A percentile compares a stretch with the other conserved stretches of the same genome.
These are phyloP conservation scores for Cyrtonyx montezumae DNA, from an alignment of 2,113 vertebrate genomes.

Conservation along the genomic window DNA sequence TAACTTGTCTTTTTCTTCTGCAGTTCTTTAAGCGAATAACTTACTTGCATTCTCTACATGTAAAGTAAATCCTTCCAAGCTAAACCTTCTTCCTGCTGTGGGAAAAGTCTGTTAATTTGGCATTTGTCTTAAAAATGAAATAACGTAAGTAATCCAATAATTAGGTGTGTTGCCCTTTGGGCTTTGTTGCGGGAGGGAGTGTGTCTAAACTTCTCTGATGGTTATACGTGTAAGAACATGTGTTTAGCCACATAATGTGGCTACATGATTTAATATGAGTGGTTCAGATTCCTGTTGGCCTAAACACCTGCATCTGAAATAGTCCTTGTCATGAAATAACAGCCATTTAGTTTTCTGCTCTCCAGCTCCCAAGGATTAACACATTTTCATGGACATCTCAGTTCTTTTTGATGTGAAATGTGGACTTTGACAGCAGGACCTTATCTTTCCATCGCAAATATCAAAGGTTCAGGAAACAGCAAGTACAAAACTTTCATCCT, in stretches of 20 bases:
- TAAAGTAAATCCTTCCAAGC: background rate
- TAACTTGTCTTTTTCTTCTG: background rate
- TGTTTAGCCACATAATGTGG: background rate
- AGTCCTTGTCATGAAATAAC: background rate
- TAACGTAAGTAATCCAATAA: background rate
- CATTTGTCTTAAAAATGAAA: background rate
- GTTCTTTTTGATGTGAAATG: background rate
- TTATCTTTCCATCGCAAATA: background rate
- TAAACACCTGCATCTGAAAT: background rate
- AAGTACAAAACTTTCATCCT: background rate
- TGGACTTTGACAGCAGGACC: background rate
- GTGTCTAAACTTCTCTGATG: background rate
- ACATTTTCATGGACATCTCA: background rate
- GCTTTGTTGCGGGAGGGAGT: background rate
- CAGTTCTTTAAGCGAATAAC: background rate
- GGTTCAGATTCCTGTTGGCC: background rate
- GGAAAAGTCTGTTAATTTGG: conserved; percentile 15
- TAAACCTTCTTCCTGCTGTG: conserved; percentile 29
- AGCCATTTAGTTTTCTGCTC: background rate
- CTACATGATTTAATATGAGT: background rate
- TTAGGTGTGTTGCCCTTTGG: background rate
- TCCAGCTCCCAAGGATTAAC: background rate
- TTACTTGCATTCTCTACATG: background rate
- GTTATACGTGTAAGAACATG: background rate
- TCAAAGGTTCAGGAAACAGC: background rate